These are phyloP conservation scores for Abscondita cerata DNA, from an alignment of 2,888 invertebrate genomes.

Conservation along the genomic window DNA sequence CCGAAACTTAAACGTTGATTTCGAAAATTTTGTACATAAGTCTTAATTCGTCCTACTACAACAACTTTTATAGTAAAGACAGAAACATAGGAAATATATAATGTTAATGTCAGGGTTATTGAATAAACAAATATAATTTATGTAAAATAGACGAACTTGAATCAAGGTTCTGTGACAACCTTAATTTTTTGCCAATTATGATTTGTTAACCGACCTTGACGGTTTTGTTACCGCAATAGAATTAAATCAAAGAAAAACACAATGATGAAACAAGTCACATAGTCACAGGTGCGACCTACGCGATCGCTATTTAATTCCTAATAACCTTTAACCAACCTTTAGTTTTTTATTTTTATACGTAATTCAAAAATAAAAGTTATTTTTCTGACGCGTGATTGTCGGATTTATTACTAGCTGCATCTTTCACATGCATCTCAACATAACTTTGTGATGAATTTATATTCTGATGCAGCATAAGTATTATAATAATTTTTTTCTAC, in stretches of 20 bases:
- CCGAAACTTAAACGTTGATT: no score
- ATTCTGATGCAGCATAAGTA: no score
- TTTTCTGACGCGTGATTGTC: no score
- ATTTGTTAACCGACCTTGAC: constrained; percentile 27
- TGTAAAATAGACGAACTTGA: constrained; percentile 26
- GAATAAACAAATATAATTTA: constrained; percentile 25
- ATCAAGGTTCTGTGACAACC: constrained; percentile 32
- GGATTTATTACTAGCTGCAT: no score
- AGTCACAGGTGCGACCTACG: constrained; percentile 38
- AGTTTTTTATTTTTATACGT: constrained; percentile 9
- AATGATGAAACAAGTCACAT: constrained; percentile 20
- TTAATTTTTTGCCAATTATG: constrained; percentile 23
- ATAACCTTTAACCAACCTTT: constrained; percentile 42
- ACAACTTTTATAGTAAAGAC: no score
- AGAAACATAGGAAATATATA: constrained; percentile 9
- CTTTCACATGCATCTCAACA: no score
- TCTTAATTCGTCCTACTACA: no score
- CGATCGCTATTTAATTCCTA: constrained; percentile 35
- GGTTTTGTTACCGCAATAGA: constrained; percentile 20
- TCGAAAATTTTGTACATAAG: no score
- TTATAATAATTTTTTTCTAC: no score
- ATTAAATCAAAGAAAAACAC: neutral
- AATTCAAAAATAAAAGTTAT: constrained; percentile 9
- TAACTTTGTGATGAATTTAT: no score
- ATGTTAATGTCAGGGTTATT: constrained; percentile 46